phyloP scores from a whole-genome alignment of 2,113 vertebrate genomes.

The Pogonocichla stellata region DNA sequence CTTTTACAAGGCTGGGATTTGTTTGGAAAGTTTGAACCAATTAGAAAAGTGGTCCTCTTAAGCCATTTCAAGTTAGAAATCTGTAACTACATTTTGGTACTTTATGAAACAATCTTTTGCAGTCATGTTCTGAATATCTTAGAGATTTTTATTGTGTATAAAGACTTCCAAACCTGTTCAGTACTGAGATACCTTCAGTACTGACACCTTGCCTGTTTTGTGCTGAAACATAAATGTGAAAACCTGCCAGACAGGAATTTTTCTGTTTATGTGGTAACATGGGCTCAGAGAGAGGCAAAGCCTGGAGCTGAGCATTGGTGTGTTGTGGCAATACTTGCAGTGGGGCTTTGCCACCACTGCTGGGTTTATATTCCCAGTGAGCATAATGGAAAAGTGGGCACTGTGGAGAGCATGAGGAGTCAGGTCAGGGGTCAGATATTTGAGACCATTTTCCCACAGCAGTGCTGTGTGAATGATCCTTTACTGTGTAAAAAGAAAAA shows the following conservation, averaged over 20 bases:
- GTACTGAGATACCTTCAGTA: neutral
- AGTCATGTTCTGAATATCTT: neutral
- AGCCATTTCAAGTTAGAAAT: neutral
- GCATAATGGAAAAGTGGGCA: neutral
- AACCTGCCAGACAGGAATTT: neutral
- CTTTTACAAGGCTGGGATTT: neutral
- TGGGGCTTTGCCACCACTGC: neutral
- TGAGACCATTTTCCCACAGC: slow-evolving; percentile 83
- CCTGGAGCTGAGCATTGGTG: fast-evolving
- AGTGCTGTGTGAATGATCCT: slow-evolving; percentile 75
- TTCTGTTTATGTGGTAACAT: neutral
- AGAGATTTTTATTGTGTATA: neutral
- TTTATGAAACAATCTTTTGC: neutral
- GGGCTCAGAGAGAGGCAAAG: neutral
- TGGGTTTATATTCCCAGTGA: neutral
- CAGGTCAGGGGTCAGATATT: slow-evolving; percentile 86
- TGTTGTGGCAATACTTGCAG: neutral
- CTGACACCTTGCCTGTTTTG: neutral
- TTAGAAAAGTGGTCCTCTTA: neutral
- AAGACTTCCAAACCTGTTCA: neutral
- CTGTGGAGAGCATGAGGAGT: slow-evolving; percentile 71
- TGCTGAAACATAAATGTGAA: neutral
- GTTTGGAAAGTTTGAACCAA: neutral
- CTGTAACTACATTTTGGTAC: neutral
- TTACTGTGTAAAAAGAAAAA: slow-evolving; percentile 72